Conservation (phyloP, 2,113 vertebrate species). For the Trinectes maculatus region DNA sequence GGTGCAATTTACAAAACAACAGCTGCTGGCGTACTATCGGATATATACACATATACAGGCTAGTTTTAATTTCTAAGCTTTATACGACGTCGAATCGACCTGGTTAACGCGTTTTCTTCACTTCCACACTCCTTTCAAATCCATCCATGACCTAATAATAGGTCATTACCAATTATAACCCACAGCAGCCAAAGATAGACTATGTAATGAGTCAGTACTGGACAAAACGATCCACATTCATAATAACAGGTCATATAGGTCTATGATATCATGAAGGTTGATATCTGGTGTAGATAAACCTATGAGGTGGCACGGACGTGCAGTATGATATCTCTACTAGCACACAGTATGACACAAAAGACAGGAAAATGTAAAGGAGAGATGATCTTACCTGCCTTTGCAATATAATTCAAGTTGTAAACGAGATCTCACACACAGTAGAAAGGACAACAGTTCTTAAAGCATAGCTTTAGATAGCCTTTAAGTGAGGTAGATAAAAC, state of each 20-base stretch:
- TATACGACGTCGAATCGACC: slow-evolving; percentile 43
- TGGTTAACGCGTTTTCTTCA: slow-evolving; percentile 7
- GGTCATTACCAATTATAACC: slow-evolving; percentile 30
- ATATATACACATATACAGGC: slow-evolving; percentile 3
- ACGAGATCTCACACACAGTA: slow-evolving; percentile 80
- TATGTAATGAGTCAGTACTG: slow-evolving; percentile 7
- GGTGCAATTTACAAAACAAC: slow-evolving; percentile 57
- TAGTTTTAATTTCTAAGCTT: slow-evolving; percentile 17
- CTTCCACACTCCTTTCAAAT: slow-evolving; percentile 7
- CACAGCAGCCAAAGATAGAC: slow-evolving; percentile 17
- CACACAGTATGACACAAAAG: slow-evolving; percentile 25
- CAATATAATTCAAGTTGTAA: slow-evolving; percentile 82
- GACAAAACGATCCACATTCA: slow-evolving; percentile 22
- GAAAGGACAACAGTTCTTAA: slow-evolving; percentile 79
- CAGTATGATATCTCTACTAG: slow-evolving; percentile 31
- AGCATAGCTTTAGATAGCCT: slow-evolving; percentile 84
- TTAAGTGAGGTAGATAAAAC: slow-evolving; percentile 85
- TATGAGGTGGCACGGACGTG: slow-evolving; percentile 25
- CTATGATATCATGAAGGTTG: slow-evolving; percentile 4
- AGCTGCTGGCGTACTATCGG: slow-evolving; percentile 15
- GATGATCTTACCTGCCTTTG: slow-evolving; percentile 82
- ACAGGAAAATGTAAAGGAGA: slow-evolving; percentile 12
- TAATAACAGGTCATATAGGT: not conserved
- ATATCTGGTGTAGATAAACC: slow-evolving; percentile 7
- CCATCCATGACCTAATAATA: slow-evolving; percentile 54